These are phyloP conservation scores for Athetis lepigone DNA, from an alignment of 2,888 invertebrate genomes.

Conservation along the genomic window DNA sequence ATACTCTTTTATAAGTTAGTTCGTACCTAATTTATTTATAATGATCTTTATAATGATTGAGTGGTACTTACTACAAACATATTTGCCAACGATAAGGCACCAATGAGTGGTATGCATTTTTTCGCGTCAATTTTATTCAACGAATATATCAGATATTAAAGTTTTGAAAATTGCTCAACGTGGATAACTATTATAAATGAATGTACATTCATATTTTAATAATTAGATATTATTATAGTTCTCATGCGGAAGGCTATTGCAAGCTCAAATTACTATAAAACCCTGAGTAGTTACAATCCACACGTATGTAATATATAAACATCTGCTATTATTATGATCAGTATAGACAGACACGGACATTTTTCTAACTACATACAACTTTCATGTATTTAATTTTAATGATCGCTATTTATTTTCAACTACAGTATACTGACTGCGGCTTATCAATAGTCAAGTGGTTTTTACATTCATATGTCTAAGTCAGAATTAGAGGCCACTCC, in stretches of 20 bases:
- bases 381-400: constrained; percentile 15
- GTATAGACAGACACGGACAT: constrained; percentile 18
- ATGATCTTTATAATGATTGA: constrained; percentile 32
- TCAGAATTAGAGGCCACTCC: constrained; percentile 4
- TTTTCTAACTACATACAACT: constrained; percentile 26
- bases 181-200: constrained; percentile 18
- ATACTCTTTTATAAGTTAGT: constrained; percentile 38
- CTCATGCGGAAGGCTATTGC: constrained; percentile 42
- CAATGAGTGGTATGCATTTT: constrained; percentile 38
- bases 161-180: constrained; percentile 9
- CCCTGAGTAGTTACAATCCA: constrained; percentile 49
- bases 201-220: constrained; percentile 31
- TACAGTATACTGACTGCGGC: constrained; percentile 21
- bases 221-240: constrained; percentile 31
- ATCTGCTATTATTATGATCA: constrained; percentile 34
- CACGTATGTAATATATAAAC: constrained; percentile 15
- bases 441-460: constrained; percentile 13
- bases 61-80: constrained; percentile 32
- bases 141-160: background rate
- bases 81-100: constrained; percentile 56
- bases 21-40: constrained; percentile 52
- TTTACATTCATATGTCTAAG: constrained; percentile 9
- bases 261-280: constrained; percentile 56
- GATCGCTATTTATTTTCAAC: constrained; percentile 8
- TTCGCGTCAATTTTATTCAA: constrained; percentile 17